A percentile compares a stretch with the other conserved stretches of the same genome.
Conservation (phyloP, 2,113 vertebrate genomes). For the Ondatra zibethicus region DNA sequence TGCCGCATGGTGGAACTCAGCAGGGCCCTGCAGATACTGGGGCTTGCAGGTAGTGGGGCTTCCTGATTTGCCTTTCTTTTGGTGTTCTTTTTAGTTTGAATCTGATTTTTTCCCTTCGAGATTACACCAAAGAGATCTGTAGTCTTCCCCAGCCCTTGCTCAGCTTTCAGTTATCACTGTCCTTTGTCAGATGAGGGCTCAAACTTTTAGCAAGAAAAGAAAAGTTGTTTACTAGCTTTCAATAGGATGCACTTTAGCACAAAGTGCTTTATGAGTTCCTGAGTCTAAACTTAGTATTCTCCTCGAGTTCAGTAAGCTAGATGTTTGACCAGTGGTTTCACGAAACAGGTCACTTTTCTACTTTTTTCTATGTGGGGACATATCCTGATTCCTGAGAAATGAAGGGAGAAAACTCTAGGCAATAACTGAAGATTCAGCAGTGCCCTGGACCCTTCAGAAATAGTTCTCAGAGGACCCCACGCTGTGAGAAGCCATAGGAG, state of each 20-base stretch:
- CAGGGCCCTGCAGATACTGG: not conserved
- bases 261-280: accelerated
- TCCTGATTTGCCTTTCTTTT: not conserved
- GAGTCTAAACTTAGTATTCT: not conserved
- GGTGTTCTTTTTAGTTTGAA: not conserved
- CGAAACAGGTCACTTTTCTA: not conserved
- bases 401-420: not conserved
- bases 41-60: not conserved
- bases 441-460: not conserved
- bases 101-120: conserved; percentile 31
- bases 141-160: conserved; percentile 60
- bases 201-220: conserved; percentile 6
- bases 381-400: conserved; percentile 14
- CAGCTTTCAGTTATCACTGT: conserved; percentile 62
- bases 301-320: conserved; percentile 4
- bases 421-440: not conserved
- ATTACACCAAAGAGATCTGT: conserved; percentile 79
- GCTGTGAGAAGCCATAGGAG: not conserved
- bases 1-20: not conserved
- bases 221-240: conserved; percentile 38
- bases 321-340: not conserved
- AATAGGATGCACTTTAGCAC: not conserved
- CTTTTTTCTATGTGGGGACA: not conserved
- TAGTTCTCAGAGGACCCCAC: not conserved
- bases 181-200: conserved; percentile 75